phyloP scores from a whole-genome alignment of 2,888 invertebrate genomes.

The Melipona beecheii region DNA sequence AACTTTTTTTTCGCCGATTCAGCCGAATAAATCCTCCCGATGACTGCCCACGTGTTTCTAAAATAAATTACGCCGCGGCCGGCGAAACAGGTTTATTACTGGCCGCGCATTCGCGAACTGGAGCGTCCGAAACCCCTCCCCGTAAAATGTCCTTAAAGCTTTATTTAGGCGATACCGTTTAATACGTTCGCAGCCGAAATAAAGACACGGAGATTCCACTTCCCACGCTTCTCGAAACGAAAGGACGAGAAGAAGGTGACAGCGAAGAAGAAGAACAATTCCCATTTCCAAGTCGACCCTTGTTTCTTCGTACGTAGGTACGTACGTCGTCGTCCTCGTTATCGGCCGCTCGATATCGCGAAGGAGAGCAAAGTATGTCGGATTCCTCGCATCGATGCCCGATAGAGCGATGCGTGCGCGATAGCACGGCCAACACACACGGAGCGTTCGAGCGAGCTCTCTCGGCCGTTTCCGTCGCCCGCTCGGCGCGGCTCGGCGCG shows the following conservation, averaged over 20 bases:
- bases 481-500: conserved; percentile 55
- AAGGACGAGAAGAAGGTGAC: background rate
- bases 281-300: background rate
- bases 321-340: conserved; percentile 45
- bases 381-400: conserved; percentile 55
- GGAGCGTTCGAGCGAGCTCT: background rate
- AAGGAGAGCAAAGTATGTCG: conserved; percentile 56
- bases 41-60: conserved; percentile 52
- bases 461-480: conserved; percentile 71
- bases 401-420: conserved; percentile 53
- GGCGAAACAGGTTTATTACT: conserved; percentile 48
- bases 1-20: background rate
- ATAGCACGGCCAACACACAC: conserved; percentile 19
- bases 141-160: conserved; percentile 46
- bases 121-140: conserved; percentile 28
- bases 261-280: background rate
- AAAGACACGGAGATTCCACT: background rate
- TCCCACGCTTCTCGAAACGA: background rate
- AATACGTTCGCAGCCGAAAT: too few species aligned
- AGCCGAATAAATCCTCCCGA: conserved; percentile 40
- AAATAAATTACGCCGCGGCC: conserved; percentile 57
- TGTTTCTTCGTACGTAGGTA: background rate
- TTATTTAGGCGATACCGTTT: conserved; percentile 32
- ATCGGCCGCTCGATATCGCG: conserved; percentile 56
- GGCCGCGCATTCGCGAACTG: conserved; percentile 47